phyloP scores from a whole-genome alignment of 2,888 invertebrate species.

The Toxonevra muliebris region DNA sequence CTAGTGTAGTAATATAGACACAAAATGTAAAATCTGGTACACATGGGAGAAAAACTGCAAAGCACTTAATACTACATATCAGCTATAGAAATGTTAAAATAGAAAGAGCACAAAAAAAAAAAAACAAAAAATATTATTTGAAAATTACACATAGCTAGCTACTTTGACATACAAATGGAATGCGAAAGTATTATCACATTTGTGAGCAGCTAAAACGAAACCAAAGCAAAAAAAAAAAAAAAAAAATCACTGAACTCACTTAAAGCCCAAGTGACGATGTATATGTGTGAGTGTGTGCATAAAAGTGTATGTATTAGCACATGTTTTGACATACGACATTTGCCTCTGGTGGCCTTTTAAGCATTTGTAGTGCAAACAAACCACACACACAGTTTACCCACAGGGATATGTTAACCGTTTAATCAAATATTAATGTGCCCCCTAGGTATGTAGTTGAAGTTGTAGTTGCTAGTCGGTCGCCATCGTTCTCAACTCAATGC shows the following conservation, averaged over 20 bases:
- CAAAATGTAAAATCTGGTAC: no score
- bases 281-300: not conserved
- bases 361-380: constrained; percentile 9
- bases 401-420: constrained; percentile 29
- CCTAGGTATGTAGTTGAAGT: not conserved
- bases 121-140: not conserved
- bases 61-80: not conserved
- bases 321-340: constrained; percentile 1
- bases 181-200: not conserved
- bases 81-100: no score
- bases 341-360: constrained; percentile 19
- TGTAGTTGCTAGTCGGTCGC: not conserved
- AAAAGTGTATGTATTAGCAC: not conserved
- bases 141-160: constrained; percentile 6
- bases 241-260: constrained; percentile 11
- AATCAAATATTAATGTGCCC: constrained; percentile 30
- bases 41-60: not conserved
- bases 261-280: not conserved
- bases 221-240: constrained; percentile 3
- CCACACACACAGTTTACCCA: constrained; percentile 1
- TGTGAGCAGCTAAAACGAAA: not conserved
- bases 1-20: no score
- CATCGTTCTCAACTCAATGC: not conserved
- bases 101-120: no score
- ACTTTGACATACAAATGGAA: constrained; percentile 14